These are phyloP conservation scores for Sweltsa coloradensis DNA, from an alignment of 1,140 invertebrate genomes.

Conservation along the genomic window DNA sequence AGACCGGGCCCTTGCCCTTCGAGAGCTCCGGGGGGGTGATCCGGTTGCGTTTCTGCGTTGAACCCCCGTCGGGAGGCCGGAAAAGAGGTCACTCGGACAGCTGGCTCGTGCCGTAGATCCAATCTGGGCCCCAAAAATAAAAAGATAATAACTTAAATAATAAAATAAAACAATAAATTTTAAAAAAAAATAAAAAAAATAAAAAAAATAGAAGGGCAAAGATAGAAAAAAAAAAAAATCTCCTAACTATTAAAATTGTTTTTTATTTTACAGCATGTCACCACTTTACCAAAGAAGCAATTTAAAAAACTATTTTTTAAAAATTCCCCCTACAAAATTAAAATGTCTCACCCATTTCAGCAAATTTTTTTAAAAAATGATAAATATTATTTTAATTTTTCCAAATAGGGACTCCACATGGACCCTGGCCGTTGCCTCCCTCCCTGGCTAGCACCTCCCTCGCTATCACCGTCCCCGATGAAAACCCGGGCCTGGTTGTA, in stretches of 20 bases:
- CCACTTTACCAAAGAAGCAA: too few relatives aligned
- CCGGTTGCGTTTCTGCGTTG: conserved; percentile 48
- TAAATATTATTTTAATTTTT: too few relatives aligned
- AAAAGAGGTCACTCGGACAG: conserved; percentile 68
- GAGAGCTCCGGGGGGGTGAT: conserved; percentile 55
- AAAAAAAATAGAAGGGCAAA: too few relatives aligned
- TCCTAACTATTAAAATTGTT: too few relatives aligned
- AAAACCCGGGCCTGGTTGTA: conserved; percentile 79
- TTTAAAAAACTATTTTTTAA: too few relatives aligned
- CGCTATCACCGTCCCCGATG: conserved; percentile 67
- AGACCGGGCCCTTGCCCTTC: conserved; percentile 58
- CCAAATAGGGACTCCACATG: too few relatives aligned
- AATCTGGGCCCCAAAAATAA: conserved; percentile 51
- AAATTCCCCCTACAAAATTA: too few relatives aligned
- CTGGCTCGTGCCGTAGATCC: conserved; percentile 71
- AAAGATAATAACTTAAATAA: background rate
- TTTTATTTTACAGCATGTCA: too few relatives aligned
- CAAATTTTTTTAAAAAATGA: too few relatives aligned
- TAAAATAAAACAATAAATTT: too few relatives aligned
- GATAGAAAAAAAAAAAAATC: conserved; percentile 1
- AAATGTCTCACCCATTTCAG: too few relatives aligned
- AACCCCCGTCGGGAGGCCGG: conserved; percentile 58
- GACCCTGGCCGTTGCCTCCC: conserved; percentile 60
- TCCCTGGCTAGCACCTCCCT: conserved; percentile 68
- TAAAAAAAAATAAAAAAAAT: too few relatives aligned